phyloP scores from a whole-genome alignment of 2,888 invertebrate species.

The Melikaiella ostensackeni region DNA sequence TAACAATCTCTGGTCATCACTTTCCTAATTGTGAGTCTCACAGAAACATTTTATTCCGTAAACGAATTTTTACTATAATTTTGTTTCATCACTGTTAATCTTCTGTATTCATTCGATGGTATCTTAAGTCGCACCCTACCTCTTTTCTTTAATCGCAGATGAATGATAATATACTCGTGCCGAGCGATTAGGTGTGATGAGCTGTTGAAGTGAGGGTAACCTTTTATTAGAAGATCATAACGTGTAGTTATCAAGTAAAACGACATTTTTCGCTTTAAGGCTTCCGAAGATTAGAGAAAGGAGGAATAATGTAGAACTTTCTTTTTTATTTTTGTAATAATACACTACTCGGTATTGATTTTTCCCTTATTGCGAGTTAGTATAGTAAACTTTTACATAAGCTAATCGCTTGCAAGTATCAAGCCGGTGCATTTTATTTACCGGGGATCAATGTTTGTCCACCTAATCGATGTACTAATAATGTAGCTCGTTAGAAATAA shows the following conservation, averaged over 20 bases:
- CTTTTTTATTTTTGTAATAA: background rate
- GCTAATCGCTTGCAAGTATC: background rate
- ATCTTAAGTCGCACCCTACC: background rate
- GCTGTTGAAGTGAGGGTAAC: background rate
- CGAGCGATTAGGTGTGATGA: background rate
- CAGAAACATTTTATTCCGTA: too few relatives aligned
- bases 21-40: too few relatives aligned
- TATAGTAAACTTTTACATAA: background rate
- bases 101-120: background rate
- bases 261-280: background rate
- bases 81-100: background rate
- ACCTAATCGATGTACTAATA: background rate
- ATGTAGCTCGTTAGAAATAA: background rate
- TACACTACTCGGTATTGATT: background rate
- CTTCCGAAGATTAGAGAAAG: background rate
- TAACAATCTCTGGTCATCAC: too few relatives aligned
- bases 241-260: background rate
- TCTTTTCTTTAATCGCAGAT: background rate
- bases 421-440: background rate
- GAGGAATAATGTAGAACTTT: background rate
- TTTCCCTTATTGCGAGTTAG: background rate
- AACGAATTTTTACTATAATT: background rate
- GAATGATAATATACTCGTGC: constrained; percentile 3
- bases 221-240: background rate
- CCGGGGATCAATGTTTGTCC: background rate